Percentiles rank a stretch among this genome's conserved stretches.
These are phyloP conservation scores for Ophonus ardosiacus DNA, from an alignment of 2,888 invertebrate species.

Conservation along the genomic window DNA sequence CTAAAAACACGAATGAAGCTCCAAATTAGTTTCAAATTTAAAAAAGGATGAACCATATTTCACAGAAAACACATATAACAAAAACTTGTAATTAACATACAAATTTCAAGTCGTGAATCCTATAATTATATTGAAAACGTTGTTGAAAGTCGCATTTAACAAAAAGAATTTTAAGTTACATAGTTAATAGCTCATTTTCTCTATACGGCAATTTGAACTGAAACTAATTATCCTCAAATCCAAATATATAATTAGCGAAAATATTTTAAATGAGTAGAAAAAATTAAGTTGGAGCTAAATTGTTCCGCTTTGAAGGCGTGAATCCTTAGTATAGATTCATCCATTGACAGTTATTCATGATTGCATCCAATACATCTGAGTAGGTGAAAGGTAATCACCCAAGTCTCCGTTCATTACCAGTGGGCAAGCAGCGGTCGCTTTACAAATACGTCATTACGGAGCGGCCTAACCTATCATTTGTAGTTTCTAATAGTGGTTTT, in stretches of 20 bases:
- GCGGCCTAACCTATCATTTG: slow-evolving; percentile 46
- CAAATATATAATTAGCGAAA: slow-evolving; percentile 36
- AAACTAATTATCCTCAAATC: slow-evolving; percentile 6
- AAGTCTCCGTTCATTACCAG: slow-evolving; percentile 18
- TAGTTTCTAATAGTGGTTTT: slow-evolving; percentile 43
- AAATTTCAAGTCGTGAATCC: background rate
- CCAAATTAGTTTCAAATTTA: no score
- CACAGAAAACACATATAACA: background rate
- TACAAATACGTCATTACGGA: slow-evolving; percentile 27
- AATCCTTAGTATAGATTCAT: background rate
- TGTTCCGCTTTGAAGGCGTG: slow-evolving; percentile 31
- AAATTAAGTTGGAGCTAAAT: slow-evolving; percentile 9
- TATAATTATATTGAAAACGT: background rate
- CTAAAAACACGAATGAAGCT: no score
- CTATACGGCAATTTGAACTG: background rate
- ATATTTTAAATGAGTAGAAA: slow-evolving; percentile 19
- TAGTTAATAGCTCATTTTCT: background rate
- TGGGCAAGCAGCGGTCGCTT: slow-evolving; percentile 35
- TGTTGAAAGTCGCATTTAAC: background rate
- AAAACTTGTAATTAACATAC: background rate
- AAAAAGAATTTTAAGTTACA: background rate
- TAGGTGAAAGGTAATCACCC: slow-evolving; percentile 36
- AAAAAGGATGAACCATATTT: background rate
- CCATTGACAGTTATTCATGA: slow-evolving; percentile 30
- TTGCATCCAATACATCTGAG: slow-evolving; percentile 7